Base-by-base conservation (phyloP, 2,113 vertebrate species). In the Chinchilla lanigera region DNA sequence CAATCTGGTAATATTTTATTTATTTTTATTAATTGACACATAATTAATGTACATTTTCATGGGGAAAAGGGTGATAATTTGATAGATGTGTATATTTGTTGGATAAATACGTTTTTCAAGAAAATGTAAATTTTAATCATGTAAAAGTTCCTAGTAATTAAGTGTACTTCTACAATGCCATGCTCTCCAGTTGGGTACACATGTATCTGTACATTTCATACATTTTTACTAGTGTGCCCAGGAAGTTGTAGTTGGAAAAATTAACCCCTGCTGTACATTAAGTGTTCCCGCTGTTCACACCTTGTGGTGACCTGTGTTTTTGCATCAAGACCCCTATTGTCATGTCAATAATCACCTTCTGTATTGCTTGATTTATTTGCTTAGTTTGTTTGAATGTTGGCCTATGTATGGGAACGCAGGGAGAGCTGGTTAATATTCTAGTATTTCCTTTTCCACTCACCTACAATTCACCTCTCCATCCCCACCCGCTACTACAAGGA, bases 101-200 rank as follows among this genome's bases (percentile, higher is more conserved):
- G 41, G 87, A 61, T 67, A 50, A 85, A 84, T 73, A 86, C 7
- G n/a, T n/a, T n/a, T n/a, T n/a, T n/a, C n/a, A n/a, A n/a, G n/a
- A n/a, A n/a, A n/a, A n/a, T n/a, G n/a, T n/a, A n/a, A 95, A 90
- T 73, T 88, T 85, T 63, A 95, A 94, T 63, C 35, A 52, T 63
- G 13, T 44, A 67, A 83, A 94, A 28, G 17, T 30, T 30, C 52
- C 10, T 41, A 90, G 92, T 75, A 90, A 56, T 77, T 28, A 81
- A 30, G 8, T 69, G 1, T 69, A 77, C 65, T 90, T 87, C 52
- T 85, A 75, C 24, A 94, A 81, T 56, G 85, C 30, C 22, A 56
- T 75, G 47, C 8, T 93, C 44, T 50, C 2, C 30, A 96, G 82
- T 28, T 93, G 47, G 1, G 65, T 87, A 80, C 50, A 73, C 78